These are phyloP conservation scores for Triplophysa dalaica DNA, from an alignment of 2,113 vertebrate species.

Conservation along the genomic window DNA sequence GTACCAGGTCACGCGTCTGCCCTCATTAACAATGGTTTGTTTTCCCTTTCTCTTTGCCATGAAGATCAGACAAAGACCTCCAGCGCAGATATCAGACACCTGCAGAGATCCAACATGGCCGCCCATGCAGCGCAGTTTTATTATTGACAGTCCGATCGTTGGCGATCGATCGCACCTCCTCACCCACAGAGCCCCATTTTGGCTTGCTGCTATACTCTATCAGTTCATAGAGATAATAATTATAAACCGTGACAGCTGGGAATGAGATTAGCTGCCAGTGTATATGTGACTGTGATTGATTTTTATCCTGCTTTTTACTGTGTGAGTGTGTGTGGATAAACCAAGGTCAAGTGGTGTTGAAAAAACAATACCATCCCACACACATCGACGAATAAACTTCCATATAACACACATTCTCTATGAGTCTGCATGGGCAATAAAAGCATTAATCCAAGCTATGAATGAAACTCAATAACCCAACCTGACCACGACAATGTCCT, in stretches of 20 bases:
- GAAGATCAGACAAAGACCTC: constrained; percentile 70
- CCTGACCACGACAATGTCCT: neutral
- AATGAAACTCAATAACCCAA: neutral
- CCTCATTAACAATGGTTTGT: constrained; percentile 29
- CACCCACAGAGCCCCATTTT: constrained; percentile 61
- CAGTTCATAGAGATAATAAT: constrained; percentile 40
- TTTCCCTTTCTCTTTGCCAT: constrained; percentile 52
- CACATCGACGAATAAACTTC: neutral
- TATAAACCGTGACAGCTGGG: constrained; percentile 42
- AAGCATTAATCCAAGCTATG: neutral
- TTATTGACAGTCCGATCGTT: constrained; percentile 70
- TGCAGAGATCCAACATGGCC: constrained; percentile 66
- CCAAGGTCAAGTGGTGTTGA: neutral
- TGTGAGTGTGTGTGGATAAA: neutral
- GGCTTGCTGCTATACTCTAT: constrained; percentile 3
- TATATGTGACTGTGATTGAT: constrained; percentile 21
- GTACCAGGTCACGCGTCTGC: constrained; percentile 31
- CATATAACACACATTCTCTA: neutral
- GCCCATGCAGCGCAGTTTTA: constrained; percentile 67
- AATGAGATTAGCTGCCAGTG: constrained; percentile 33
- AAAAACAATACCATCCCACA: neutral
- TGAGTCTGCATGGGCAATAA: neutral
- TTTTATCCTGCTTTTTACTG: constrained; percentile 18
- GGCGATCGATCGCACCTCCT: constrained; percentile 65
- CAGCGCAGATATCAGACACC: constrained; percentile 63